Conservation (phyloP, 2,113 vertebrate genomes). For the Periophthalmodon schlosseri region DNA sequence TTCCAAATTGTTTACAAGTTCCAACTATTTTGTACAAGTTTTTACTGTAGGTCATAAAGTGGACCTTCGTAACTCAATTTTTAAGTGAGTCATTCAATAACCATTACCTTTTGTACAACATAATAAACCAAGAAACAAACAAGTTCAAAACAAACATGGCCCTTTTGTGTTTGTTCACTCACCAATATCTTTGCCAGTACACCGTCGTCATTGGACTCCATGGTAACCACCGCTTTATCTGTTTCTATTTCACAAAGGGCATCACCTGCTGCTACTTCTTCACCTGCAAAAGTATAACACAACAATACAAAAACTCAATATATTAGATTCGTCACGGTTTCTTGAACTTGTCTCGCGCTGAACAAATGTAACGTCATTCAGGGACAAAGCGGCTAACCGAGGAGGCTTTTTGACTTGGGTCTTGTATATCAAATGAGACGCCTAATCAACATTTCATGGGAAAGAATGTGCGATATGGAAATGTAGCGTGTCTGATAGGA, state of each 20-base stretch:
- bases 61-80: no score
- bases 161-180: slow-evolving; percentile 50
- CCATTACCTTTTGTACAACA: no score
- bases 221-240: slow-evolving; percentile 92
- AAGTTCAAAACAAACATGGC: background rate
- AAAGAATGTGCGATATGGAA: slow-evolving; percentile 41
- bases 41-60: no score
- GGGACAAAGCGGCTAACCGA: slow-evolving; percentile 11
- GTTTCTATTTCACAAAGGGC: slow-evolving; percentile 97
- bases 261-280: slow-evolving; percentile 87
- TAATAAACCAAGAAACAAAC: no score
- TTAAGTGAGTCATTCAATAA: no score
- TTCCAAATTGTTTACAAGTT: no score
- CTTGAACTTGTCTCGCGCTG: slow-evolving; percentile 2
- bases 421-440: slow-evolving; percentile 29
- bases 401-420: slow-evolving; percentile 12
- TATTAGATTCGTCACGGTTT: no score
- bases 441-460: slow-evolving; percentile 60
- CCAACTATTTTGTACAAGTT: no score
- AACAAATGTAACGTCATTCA: slow-evolving; percentile 24
- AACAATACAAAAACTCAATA: background rate
- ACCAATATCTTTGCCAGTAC: slow-evolving; percentile 96
- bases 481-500: slow-evolving; percentile 21
- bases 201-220: slow-evolving; percentile 95
- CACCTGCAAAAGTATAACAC: slow-evolving; percentile 77